phyloP scores from a whole-genome alignment of 1,140 invertebrate species.

The Halesus radiatus region DNA sequence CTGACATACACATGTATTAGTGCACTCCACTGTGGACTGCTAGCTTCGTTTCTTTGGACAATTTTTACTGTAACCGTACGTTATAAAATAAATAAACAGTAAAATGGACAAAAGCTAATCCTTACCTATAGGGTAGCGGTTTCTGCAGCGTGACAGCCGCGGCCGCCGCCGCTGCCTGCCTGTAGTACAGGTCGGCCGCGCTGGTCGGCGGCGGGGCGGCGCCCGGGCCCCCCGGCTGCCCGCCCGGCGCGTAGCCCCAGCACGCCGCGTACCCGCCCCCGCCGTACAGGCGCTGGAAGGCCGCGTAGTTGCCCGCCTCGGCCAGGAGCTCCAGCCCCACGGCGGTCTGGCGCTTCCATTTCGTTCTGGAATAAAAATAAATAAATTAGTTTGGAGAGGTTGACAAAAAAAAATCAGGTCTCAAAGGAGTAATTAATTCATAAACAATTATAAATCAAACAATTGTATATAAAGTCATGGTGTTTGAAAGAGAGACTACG shows the following conservation, averaged over 20 bases:
- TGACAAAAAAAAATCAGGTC: too few relatives aligned
- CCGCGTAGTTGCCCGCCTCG: conserved; percentile 96
- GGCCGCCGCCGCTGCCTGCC: conserved; percentile 79
- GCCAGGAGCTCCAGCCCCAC: conserved; percentile 96
- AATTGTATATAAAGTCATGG: too few relatives aligned
- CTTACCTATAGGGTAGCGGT: conserved; percentile 84
- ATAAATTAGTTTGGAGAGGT: too few relatives aligned
- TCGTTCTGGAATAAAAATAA: conserved; percentile 91
- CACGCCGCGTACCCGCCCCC: conserved; percentile 78
- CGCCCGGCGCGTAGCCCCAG: conserved; percentile 61
- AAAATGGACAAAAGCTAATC: neutral
- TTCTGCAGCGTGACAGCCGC: conserved; percentile 87
- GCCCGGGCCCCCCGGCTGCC: conserved; percentile 70
- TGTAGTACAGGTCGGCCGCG: conserved; percentile 84
- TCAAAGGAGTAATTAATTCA: too few relatives aligned
- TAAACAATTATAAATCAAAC: too few relatives aligned
- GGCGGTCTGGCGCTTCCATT: conserved; percentile 99
- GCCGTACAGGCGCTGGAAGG: conserved; percentile 94
- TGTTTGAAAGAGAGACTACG: too few relatives aligned
- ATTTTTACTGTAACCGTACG: too few relatives aligned
- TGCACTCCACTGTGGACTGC: too few relatives aligned
- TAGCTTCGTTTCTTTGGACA: too few relatives aligned
- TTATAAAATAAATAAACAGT: conserved; percentile 3
- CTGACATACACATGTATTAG: too few relatives aligned
- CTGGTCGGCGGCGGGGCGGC: conserved; percentile 74